Base-by-base conservation (phyloP, 2,797 vertebrate species). In the Halcyon badia region DNA sequence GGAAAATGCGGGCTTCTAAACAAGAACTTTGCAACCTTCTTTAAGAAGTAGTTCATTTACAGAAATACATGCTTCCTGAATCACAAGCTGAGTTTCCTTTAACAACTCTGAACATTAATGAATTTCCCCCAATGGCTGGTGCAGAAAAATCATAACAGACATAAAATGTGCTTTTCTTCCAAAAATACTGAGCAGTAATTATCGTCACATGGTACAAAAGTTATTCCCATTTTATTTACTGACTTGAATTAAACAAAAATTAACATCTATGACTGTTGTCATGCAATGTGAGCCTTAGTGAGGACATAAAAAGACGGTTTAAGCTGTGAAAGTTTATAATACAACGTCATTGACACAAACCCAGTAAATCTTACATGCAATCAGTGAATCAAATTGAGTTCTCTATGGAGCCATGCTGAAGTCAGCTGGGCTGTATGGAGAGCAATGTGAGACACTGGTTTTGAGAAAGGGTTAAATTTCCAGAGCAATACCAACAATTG, bases 181-280 rank as follows among this genome's bases (percentile, higher is more conserved):
- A 93, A 87, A 92, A 83, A 58, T 41, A 90, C 1, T 33, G 75
- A 93, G 37, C 52, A 91, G 58, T 91, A 91, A 83, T 48, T 94
- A 88, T 83, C 48, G 91, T 86, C 44, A 88, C 31, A 37, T 85
- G 85, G 69, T 95, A 97, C 70, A 92, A 91, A 90, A 79, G 75
- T 96, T 61, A 83, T 70, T 97, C 68, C 85, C 24, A 62, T 96
- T 97, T 98, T 96, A 97, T 98, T 97, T 96, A 86, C 80, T 73
- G 95, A 87, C 80, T 85, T 96, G 85, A 96, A 73, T 96, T 93
- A 95, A 94, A 96, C 75, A 98, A 89, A 94, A 37, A 19, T 9
- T 30, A 97, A 89, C 89, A 72, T 96, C 56, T 1, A 3, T 77
- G 84, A 94, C 86, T 2, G 5, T 31, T 73, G 61, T 79, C 95